Evolutionary conservation across 1,140 invertebrate genomes (phyloP).

Genomic region (Megalopta genalis): DNA sequence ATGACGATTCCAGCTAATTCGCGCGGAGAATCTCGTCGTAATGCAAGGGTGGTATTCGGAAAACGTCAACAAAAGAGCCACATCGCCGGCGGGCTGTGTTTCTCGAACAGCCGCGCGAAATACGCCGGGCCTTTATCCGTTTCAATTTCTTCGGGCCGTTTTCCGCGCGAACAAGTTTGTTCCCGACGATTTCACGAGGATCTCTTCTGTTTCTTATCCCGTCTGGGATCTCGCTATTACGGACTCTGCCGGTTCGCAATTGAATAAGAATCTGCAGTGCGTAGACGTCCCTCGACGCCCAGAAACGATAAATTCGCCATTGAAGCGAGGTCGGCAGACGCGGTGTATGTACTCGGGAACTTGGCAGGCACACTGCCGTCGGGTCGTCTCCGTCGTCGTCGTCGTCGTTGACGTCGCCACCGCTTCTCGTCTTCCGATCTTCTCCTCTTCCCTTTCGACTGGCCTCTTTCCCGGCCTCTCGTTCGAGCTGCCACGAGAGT

Average conservation of each 20-base stretch:
- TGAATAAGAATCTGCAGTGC: slow-evolving; percentile 29
- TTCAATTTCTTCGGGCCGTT: background rate
- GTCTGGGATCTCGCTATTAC: background rate
- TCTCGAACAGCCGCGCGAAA: background rate
- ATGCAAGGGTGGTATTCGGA: background rate
- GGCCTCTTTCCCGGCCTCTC: slow-evolving; percentile 23
- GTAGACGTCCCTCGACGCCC: background rate
- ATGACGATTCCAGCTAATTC: too few relatives aligned
- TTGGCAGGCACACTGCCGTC: slow-evolving; percentile 43
- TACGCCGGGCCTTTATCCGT: background rate
- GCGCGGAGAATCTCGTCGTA: background rate
- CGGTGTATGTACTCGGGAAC: slow-evolving; percentile 55
- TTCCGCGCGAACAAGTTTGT: background rate
- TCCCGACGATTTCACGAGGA: background rate
- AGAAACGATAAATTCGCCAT: slow-evolving; percentile 50
- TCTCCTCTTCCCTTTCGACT: slow-evolving; percentile 1
- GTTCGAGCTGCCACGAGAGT: slow-evolving; percentile 15
- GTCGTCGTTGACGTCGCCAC: too few relatives aligned
- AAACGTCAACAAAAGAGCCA: background rate
- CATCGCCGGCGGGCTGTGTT: background rate
- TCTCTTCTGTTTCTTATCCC: background rate
- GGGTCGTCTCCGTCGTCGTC: too few relatives aligned
- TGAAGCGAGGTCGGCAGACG: slow-evolving; percentile 46
- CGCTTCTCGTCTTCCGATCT: slow-evolving; percentile 10
- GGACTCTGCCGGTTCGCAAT: background rate